These are phyloP conservation scores for Mesoclemmys tuberculata DNA, from an alignment of 2,113 vertebrate species.

Conservation along the genomic window DNA sequence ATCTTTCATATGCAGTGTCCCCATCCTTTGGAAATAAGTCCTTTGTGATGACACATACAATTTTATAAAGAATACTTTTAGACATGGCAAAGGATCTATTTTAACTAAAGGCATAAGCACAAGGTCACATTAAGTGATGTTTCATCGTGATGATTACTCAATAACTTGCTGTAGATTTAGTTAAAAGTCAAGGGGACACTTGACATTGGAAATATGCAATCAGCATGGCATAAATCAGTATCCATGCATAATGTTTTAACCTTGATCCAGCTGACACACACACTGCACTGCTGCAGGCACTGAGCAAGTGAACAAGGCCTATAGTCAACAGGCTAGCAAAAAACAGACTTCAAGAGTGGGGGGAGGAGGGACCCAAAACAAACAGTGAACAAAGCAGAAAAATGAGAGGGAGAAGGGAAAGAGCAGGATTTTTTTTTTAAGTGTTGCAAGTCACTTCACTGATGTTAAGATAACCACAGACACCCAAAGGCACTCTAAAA, in stretches of 20 bases:
- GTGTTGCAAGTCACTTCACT: background rate
- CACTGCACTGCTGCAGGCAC: background rate
- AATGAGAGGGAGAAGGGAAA: background rate
- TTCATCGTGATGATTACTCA: background rate
- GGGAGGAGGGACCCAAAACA: background rate
- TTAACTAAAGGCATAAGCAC: background rate
- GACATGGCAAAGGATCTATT: background rate
- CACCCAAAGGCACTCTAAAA: background rate
- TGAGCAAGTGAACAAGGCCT: background rate
- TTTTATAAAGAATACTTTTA: background rate
- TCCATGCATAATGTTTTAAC: constrained; percentile 4
- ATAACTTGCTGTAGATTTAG: background rate
- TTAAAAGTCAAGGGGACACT: constrained; percentile 36
- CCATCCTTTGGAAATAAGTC: background rate
- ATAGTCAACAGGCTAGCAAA: background rate
- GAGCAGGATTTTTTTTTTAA: background rate
- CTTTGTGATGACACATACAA: background rate
- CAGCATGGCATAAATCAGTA: constrained; percentile 4
- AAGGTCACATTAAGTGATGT: background rate
- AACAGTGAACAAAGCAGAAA: background rate
- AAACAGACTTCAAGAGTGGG: background rate
- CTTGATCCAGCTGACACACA: constrained; percentile 17
- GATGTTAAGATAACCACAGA: background rate
- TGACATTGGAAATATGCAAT: constrained; percentile 20
- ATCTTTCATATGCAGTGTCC: background rate